A percentile compares a stretch with the other conserved stretches of the same genome.
Conservation (phyloP, 1,140 invertebrate genomes). For the Adoxophyes honmai region DNA sequence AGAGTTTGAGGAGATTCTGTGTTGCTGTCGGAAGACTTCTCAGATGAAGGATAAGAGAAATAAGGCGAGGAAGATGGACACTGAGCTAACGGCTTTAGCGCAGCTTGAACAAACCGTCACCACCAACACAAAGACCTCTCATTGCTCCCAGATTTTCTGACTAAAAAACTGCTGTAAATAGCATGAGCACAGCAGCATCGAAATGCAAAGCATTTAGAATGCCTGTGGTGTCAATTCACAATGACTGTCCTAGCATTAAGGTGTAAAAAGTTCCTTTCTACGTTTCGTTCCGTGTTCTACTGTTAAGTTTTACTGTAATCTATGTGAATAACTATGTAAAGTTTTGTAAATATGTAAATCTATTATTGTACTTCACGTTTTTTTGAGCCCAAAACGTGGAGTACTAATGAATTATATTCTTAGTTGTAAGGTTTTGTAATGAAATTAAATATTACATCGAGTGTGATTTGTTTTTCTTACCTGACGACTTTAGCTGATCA, state of each 20-base stretch:
- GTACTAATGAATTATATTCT: constrained; percentile 35
- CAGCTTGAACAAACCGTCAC: constrained; percentile 78
- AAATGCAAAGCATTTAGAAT: constrained; percentile 61
- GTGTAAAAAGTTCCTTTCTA: constrained; percentile 57
- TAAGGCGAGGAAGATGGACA: constrained; percentile 76
- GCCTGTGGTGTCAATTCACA: constrained; percentile 44
- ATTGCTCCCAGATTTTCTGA: constrained; percentile 76
- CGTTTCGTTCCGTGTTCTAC: neutral
- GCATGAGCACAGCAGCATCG: constrained; percentile 51
- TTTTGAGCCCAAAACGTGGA: constrained; percentile 70
- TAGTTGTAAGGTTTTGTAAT: constrained; percentile 39
- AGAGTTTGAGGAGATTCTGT: constrained; percentile 93
- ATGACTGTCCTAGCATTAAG: constrained; percentile 28
- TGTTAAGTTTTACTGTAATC: constrained; percentile 20
- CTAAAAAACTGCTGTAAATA: constrained; percentile 72
- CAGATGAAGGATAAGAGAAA: constrained; percentile 74
- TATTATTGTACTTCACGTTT: constrained; percentile 60
- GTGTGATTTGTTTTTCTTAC: neutral
- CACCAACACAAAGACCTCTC: constrained; percentile 69
- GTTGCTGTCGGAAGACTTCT: constrained; percentile 75
- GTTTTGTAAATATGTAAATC: constrained; percentile 29
- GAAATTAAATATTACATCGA: constrained; percentile 39
- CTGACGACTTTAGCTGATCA: too few relatives aligned
- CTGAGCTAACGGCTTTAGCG: constrained; percentile 78
- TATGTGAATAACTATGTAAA: constrained; percentile 45